These are phyloP conservation scores for Tiliacea aurago DNA, from an alignment of 2,888 invertebrate genomes.

Conservation along the genomic window DNA sequence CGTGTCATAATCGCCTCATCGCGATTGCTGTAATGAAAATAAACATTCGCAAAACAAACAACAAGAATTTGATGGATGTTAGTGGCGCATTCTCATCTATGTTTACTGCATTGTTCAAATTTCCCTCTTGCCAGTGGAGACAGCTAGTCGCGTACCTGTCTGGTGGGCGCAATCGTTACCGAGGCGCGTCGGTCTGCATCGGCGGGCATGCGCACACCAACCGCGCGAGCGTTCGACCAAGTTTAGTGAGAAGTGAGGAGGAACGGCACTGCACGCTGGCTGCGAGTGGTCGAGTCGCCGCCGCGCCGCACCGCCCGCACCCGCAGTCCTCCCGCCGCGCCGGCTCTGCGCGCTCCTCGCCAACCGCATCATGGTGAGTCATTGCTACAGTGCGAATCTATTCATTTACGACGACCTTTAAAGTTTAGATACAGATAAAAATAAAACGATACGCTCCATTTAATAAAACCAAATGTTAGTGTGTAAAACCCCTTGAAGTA, in stretches of 20 bases:
- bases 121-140: conserved; percentile 85
- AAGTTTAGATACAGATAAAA: conserved; percentile 71
- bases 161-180: conserved; percentile 88
- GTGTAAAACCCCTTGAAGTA: conserved; percentile 42
- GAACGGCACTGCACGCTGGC: conserved; percentile 79
- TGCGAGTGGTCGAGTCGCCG: conserved; percentile 78
- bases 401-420: conserved; percentile 83
- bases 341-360: conserved; percentile 86
- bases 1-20: conserved; percentile 21
- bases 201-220: conserved; percentile 86
- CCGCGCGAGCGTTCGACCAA: conserved; percentile 77
- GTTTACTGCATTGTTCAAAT: conserved; percentile 85
- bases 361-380: conserved; percentile 90
- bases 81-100: conserved; percentile 76
- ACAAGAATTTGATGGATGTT: conserved; percentile 60
- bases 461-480: conserved; percentile 60
- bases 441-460: conserved; percentile 72
- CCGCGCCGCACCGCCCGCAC: conserved; percentile 83
- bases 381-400: conserved; percentile 86
- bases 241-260: conserved; percentile 83
- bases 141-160: conserved; percentile 88
- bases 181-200: conserved; percentile 87
- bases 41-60: conserved; percentile 68
- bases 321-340: conserved; percentile 88
- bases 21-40: conserved; percentile 51